Percentiles rank a stretch among this genome's conserved stretches.
Evolutionary conservation across 2,888 invertebrate genomes (phyloP).

Genomic region (Pasiphila rectangulata): DNA sequence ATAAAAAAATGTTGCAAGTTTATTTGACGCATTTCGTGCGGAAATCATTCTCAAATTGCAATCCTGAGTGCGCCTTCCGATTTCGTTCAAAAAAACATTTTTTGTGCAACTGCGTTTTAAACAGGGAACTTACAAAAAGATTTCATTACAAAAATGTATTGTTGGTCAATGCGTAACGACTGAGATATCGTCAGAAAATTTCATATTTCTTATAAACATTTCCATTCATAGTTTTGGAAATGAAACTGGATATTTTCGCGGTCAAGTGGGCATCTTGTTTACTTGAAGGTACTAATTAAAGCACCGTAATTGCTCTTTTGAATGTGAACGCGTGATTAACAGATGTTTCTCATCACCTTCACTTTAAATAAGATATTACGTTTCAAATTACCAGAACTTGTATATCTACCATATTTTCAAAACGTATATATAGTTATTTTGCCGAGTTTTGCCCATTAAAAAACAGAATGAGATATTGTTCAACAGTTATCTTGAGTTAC

Average conservation of each 20-base stretch:
- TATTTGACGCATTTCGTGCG: constrained; percentile 70
- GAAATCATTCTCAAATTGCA: constrained; percentile 79
- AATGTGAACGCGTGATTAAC: constrained; percentile 41
- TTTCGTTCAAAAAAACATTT: constrained; percentile 43
- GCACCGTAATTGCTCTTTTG: constrained; percentile 53
- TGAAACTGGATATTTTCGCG: constrained; percentile 64
- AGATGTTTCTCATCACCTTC: constrained; percentile 40
- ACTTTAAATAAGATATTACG: background rate
- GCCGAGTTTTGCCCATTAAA: too few relatives aligned
- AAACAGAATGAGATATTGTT: too few relatives aligned
- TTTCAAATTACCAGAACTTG: background rate
- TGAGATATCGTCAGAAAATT: constrained; percentile 15
- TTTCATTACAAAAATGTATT: background rate
- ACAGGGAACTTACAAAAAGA: background rate
- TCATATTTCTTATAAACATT: constrained; percentile 43
- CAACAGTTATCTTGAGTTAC: too few relatives aligned
- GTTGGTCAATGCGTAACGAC: too few relatives aligned
- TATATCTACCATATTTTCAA: too few relatives aligned
- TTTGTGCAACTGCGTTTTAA: constrained; percentile 19
- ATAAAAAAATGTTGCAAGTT: constrained; percentile 61
- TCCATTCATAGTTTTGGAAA: constrained; percentile 49
- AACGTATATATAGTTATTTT: too few relatives aligned
- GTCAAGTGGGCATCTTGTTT: constrained; percentile 61
- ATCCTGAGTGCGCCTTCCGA: constrained; percentile 63
- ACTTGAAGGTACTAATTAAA: constrained; percentile 50